A percentile compares a stretch with the other conserved stretches of the same genome.
These are phyloP conservation scores for Lagenorhynchus albirostris DNA, from an alignment of 2,113 vertebrate species.

Conservation along the genomic window DNA sequence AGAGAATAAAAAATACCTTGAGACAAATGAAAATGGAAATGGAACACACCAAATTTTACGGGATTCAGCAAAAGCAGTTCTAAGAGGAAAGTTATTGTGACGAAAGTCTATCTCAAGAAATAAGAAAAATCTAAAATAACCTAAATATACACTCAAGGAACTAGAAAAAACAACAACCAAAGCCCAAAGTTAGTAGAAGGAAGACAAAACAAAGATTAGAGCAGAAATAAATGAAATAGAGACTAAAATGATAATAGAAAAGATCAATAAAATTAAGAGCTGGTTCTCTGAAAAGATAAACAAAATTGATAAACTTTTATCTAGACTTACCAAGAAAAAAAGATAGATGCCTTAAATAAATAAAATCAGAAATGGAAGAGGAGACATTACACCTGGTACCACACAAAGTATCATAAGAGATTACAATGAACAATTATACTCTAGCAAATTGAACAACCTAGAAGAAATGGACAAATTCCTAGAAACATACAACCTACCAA, in stretches of 20 bases:
- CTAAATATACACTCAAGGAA: background rate
- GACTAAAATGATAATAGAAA: background rate
- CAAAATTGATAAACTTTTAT: background rate
- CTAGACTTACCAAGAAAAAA: background rate
- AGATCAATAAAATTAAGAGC: background rate
- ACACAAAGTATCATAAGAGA: background rate
- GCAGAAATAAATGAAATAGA: background rate
- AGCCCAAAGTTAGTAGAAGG: background rate
- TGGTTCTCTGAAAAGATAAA: background rate
- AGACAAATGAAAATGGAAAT: background rate
- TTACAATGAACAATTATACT: background rate
- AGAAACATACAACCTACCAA: background rate
- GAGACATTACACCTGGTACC: background rate
- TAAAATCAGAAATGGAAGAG: background rate
- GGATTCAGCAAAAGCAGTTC: background rate
- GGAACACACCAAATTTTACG: background rate
- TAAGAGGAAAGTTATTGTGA: background rate
- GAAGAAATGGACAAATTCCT: background rate
- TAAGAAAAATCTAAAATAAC: background rate
- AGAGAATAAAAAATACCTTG: background rate
- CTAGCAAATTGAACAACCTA: background rate
- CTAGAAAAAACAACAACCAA: background rate
- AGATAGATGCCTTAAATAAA: background rate
- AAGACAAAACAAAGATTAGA: background rate
- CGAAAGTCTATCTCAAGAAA: background rate